A percentile compares a stretch with the other conserved stretches of the same genome.
These are phyloP conservation scores for Percina caprodes DNA, from an alignment of 2,113 vertebrate genomes.

Conservation along the genomic window DNA sequence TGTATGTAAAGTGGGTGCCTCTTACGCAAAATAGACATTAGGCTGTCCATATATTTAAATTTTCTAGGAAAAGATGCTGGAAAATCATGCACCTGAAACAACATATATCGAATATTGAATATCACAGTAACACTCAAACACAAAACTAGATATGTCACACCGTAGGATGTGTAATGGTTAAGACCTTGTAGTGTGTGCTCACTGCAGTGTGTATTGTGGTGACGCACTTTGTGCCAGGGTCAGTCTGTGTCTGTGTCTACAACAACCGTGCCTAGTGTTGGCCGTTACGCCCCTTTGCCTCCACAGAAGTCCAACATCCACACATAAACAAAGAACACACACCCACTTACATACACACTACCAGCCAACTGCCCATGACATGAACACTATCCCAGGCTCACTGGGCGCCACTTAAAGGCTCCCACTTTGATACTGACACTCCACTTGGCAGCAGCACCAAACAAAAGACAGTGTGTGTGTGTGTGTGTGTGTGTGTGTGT, in stretches of 20 bases:
- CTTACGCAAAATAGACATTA: background rate
- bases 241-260: conserved; percentile 59
- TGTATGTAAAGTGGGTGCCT: conserved; percentile 34
- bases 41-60: conserved; percentile 4
- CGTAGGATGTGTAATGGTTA: conserved; percentile 3
- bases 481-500: conserved; percentile 35
- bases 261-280: conserved; percentile 65
- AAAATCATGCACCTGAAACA: conserved; percentile 15
- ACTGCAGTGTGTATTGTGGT: background rate
- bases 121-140: background rate
- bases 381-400: conserved; percentile 73
- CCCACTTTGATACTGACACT: conserved; percentile 81
- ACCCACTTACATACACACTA: conserved; percentile 50
- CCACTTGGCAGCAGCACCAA: conserved; percentile 67
- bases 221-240: conserved; percentile 59
- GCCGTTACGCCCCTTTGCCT: conserved; percentile 65
- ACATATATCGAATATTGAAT: background rate
- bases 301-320: conserved; percentile 51
- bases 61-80: background rate
- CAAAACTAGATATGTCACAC: background rate
- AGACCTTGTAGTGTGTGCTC: conserved; percentile 15
- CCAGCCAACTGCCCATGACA: conserved; percentile 75
- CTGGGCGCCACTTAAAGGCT: conserved; percentile 77
- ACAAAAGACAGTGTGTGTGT: conserved; percentile 62
- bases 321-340: conserved; percentile 50